These are phyloP conservation scores for Drosophila anomelani DNA, from an alignment of 2,888 invertebrate genomes.

Conservation along the genomic window DNA sequence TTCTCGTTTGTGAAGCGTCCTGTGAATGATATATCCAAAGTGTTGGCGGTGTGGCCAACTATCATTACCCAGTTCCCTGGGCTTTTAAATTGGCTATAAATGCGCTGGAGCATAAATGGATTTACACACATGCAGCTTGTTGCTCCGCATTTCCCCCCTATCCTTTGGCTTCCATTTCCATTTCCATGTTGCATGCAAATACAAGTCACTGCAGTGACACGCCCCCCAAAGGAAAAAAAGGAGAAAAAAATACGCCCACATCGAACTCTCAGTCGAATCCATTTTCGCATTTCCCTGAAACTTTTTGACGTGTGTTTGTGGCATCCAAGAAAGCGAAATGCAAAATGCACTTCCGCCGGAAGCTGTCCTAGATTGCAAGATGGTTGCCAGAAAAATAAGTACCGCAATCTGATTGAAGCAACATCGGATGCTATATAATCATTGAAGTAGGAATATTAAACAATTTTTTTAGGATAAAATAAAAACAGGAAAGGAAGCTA, in stretches of 20 bases:
- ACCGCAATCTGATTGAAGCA: conserved; percentile 17
- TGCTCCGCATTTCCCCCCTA: conserved; percentile 39
- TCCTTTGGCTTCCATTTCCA: conserved; percentile 30
- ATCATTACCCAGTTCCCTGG: conserved; percentile 44
- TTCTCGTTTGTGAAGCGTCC: conserved; percentile 20
- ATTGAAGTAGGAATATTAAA: background rate
- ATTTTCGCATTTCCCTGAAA: conserved; percentile 5
- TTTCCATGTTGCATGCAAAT: conserved; percentile 70
- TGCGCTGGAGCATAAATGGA: conserved; percentile 77
- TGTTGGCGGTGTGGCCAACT: conserved; percentile 20
- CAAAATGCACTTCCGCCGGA: conserved; percentile 36
- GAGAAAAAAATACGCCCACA: background rate
- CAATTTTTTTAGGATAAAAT: background rate
- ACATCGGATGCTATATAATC: background rate
- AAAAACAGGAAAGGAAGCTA: background rate
- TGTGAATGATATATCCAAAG: conserved; percentile 41
- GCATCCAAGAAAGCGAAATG: conserved; percentile 27
- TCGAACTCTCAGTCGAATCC: conserved; percentile 6
- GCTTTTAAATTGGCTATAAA: conserved; percentile 76
- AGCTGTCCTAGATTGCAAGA: conserved; percentile 25
- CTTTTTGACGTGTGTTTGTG: background rate
- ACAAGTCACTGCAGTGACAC: conserved; percentile 45
- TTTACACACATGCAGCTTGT: conserved; percentile 76
- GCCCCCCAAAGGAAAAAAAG: conserved; percentile 3
- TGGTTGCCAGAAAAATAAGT: conserved; percentile 1